Evolutionary conservation across 2,797 vertebrate species (phyloP), one percentile per base, ranked within the genome.

Genomic region (Florisuga fusca): DNA sequence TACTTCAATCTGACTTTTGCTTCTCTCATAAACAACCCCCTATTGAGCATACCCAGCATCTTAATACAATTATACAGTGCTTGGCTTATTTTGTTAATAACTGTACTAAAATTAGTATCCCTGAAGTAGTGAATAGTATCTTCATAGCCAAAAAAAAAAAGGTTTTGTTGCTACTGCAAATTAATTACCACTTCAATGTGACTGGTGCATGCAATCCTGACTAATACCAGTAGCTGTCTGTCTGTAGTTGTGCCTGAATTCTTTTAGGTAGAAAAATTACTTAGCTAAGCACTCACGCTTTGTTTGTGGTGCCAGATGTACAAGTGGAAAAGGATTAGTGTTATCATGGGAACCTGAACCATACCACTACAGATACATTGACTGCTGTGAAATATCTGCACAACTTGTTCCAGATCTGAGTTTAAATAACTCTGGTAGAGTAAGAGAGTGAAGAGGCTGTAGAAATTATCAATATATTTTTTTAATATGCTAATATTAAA

Each of bases 361-460:
- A 31, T 90, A 64, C 53, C 34, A 46, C 78, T 92, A n/a, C 82
- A 90, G 67, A 74, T 17, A 7, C 61, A 57, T 17, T 57, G 89
- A n/a, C 48, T 91, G 31, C 61, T 88, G 29, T 75, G 83, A 94
- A 86, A 50, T 68, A 64, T 20, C 50, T 83, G 57, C 74, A 63
- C 20, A 71, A 68, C 59, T 85, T 77, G 31, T 96, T 92, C 78
- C 41, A 85, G 84, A 89, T 61, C 50, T 46, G 64, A 87, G 22
- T 85, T 90, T 4, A 79, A 93, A 72, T 85, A 69, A 10, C 34
- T 84, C 43, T 45, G 34, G 5, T 84, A 71, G 48, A 77, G 6
- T 22, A 66, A 75, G 41, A 41, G 50, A 91, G 33, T 41, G 51
- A 79, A 1, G 3, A 71, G 38, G 48, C 41, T 53, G 29, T 79